These are phyloP conservation scores for Steatocranus sp. DNA, from an alignment of 2,797 vertebrate species.

Conservation along the genomic window DNA sequence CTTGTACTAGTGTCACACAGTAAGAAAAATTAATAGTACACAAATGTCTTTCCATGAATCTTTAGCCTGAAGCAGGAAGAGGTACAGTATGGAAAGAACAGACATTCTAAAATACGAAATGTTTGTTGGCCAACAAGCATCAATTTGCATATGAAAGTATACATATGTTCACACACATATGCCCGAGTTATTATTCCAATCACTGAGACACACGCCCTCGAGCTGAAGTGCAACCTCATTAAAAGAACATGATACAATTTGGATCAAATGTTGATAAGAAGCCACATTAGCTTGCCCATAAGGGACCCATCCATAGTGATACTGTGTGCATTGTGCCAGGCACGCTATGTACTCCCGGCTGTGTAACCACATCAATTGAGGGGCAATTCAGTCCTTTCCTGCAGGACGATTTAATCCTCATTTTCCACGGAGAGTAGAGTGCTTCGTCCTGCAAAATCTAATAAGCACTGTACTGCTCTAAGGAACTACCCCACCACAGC, in stretches of 20 bases:
- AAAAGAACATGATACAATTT: conserved; percentile 70
- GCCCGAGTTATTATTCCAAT: conserved; percentile 17
- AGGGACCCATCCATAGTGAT: conserved; percentile 42
- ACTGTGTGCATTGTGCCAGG: conserved; percentile 31
- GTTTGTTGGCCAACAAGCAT: neutral
- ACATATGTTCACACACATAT: neutral
- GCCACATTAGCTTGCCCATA: conserved; percentile 49
- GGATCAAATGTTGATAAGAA: conserved; percentile 68
- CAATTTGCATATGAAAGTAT: neutral
- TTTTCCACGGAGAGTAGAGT: conserved; percentile 51
- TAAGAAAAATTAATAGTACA: neutral
- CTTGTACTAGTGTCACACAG: neutral
- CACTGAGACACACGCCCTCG: conserved; percentile 11
- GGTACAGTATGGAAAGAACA: neutral
- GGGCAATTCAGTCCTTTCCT: conserved; percentile 56
- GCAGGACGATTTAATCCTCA: conserved; percentile 59
- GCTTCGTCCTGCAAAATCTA: conserved; percentile 62
- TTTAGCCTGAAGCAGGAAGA: neutral
- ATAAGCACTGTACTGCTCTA: conserved; percentile 53
- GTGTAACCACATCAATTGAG: conserved; percentile 54
- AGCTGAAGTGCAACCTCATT: conserved; percentile 60
- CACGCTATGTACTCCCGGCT: conserved; percentile 21
- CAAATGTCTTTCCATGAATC: neutral
- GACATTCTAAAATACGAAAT: neutral
- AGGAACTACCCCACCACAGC: conserved; percentile 33